Conservation (phyloP, 2,888 invertebrate species). For the Pseudococcus jackbeardsleyi region DNA sequence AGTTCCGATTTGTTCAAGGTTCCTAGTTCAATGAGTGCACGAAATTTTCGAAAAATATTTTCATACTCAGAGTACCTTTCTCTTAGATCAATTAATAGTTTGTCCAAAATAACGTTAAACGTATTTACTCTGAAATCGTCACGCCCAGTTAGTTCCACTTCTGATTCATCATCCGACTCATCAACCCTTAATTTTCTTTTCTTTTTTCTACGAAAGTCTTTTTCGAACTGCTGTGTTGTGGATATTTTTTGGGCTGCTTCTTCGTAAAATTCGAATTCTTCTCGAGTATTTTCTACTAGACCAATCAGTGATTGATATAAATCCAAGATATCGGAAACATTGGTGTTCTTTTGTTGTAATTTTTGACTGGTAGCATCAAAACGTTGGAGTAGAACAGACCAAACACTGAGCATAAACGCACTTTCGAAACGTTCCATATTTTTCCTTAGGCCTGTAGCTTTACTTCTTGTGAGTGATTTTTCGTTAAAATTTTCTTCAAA, state of each 20-base stretch:
- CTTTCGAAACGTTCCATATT: background rate
- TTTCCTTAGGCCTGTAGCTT: background rate
- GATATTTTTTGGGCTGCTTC: background rate
- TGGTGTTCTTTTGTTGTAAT: background rate
- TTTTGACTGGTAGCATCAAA: slow-evolving; percentile 1
- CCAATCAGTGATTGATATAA: background rate
- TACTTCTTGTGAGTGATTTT: background rate
- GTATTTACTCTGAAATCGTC: too few species aligned
- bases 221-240: background rate
- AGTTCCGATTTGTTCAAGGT: too few species aligned
- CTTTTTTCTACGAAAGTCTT: slow-evolving; percentile 1
- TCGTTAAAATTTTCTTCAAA: slow-evolving; percentile 24
- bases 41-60: too few species aligned
- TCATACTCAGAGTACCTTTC: too few species aligned
- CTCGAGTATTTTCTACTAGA: background rate
- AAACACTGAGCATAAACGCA: slow-evolving; percentile 9
- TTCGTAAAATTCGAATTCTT: background rate
- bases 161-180: background rate
- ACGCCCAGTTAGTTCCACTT: too few species aligned
- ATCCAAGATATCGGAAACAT: background rate
- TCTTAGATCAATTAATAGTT: too few species aligned
- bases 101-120: too few species aligned
- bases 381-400: slow-evolving; percentile 18
- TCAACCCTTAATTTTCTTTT: slow-evolving; percentile 7
- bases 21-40: too few species aligned